These are phyloP conservation scores for Triplophysa dalaica DNA, from an alignment of 2,113 vertebrate genomes.

Conservation along the genomic window DNA sequence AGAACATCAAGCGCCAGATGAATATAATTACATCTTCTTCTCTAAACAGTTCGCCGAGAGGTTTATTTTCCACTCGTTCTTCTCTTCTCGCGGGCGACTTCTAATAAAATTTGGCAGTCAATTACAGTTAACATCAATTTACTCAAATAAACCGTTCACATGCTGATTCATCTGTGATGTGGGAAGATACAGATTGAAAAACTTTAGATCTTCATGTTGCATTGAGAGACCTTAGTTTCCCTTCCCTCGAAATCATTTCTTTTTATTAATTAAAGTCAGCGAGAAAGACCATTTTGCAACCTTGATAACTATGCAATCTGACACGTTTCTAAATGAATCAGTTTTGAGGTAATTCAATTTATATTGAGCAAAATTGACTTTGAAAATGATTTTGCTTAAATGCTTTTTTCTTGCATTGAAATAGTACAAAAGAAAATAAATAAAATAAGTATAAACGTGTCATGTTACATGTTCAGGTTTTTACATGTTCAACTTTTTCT, in stretches of 20 bases:
- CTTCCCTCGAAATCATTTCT: background rate
- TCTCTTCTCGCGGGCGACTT: background rate
- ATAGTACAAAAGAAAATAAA: too few species aligned
- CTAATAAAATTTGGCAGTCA: background rate
- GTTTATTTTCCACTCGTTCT: constrained; percentile 16
- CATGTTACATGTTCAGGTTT: too few species aligned
- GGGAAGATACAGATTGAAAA: constrained; percentile 27
- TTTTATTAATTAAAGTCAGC: background rate
- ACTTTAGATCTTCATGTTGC: background rate
- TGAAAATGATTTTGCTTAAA: too few species aligned
- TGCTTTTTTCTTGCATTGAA: too few species aligned
- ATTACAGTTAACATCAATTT: background rate
- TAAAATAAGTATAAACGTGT: too few species aligned
- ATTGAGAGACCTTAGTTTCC: background rate
- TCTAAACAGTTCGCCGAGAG: background rate
- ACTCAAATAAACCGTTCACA: background rate
- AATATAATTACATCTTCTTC: constrained; percentile 3
- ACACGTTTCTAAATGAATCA: background rate
- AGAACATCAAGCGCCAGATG: background rate
- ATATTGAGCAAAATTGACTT: too few species aligned
- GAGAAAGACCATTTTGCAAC: background rate
- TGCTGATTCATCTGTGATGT: background rate
- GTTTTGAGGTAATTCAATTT: too few species aligned
- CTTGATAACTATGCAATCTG: too few species aligned
- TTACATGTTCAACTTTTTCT: too few species aligned